Evolutionary conservation across 2,113 vertebrate genomes (phyloP).

Genomic region (Ellobius talpinus): DNA sequence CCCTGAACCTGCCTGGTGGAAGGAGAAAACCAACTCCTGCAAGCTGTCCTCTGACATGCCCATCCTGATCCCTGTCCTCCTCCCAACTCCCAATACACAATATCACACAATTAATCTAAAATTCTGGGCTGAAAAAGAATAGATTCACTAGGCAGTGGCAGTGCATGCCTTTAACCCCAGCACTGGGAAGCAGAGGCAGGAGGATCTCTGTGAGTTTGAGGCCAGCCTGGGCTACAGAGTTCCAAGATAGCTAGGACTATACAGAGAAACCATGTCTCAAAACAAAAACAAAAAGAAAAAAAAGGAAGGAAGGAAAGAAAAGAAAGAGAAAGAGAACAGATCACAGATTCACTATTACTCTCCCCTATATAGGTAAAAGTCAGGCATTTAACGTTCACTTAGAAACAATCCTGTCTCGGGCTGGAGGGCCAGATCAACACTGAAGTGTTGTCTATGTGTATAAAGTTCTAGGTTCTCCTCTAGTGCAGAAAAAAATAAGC

Average conservation of each 20-base stretch:
- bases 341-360: background rate
- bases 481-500: background rate
- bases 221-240: background rate
- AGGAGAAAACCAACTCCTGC: background rate
- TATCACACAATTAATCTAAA: background rate
- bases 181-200: background rate
- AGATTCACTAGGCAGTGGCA: background rate
- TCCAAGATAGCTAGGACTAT: background rate
- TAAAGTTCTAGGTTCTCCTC: background rate
- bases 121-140: conserved; percentile 2
- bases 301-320: too few species aligned
- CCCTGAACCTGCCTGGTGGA: background rate
- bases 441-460: background rate
- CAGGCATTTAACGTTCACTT: background rate
- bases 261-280: background rate
- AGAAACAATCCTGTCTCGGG: background rate
- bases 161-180: background rate
- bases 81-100: background rate
- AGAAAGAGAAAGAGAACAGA: too few species aligned
- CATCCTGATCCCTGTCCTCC: too few species aligned
- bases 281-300: too few species aligned
- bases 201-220: background rate
- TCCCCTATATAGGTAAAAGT: background rate
- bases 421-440: background rate
- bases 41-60: too few species aligned